phyloP scores from a whole-genome alignment of 2,797 vertebrate genomes.

The Salmo trutta region DNA sequence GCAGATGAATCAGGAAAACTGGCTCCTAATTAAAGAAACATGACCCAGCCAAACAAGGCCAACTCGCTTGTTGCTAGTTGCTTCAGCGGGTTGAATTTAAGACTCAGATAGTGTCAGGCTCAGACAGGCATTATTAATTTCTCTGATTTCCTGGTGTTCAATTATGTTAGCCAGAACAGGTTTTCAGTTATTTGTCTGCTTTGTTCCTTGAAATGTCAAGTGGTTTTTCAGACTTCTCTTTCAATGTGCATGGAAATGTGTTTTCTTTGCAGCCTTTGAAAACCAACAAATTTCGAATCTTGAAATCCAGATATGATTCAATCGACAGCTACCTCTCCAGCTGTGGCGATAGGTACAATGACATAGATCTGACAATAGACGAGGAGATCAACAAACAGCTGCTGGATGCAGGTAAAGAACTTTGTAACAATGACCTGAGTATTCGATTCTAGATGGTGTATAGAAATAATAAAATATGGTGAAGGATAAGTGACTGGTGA shows the following conservation, averaged over 20 bases:
- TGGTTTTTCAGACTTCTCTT: neutral
- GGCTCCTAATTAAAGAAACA: neutral
- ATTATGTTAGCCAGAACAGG: neutral
- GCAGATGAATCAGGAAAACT: constrained; percentile 13
- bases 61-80: neutral
- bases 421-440: neutral
- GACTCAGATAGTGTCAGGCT: neutral
- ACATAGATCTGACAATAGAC: constrained; percentile 94
- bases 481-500: neutral
- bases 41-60: too few relatives aligned
- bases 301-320: constrained; percentile 97
- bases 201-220: neutral
- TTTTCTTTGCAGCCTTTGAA: constrained; percentile 84
- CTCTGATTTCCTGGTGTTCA: neutral
- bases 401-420: constrained; percentile 82
- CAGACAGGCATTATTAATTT: neutral
- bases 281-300: constrained; percentile 92
- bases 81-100: neutral
- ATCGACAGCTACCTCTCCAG: constrained; percentile 97
- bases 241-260: neutral
- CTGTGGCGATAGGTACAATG: constrained; percentile 97
- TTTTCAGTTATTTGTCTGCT: neutral
- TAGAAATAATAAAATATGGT: too few relatives aligned
- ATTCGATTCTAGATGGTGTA: neutral
- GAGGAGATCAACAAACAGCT: constrained; percentile 91